Percentiles rank a stretch among this genome's conserved stretches.
These are phyloP conservation scores for Acleris laterana DNA, from an alignment of 2,888 invertebrate species.

Conservation along the genomic window DNA sequence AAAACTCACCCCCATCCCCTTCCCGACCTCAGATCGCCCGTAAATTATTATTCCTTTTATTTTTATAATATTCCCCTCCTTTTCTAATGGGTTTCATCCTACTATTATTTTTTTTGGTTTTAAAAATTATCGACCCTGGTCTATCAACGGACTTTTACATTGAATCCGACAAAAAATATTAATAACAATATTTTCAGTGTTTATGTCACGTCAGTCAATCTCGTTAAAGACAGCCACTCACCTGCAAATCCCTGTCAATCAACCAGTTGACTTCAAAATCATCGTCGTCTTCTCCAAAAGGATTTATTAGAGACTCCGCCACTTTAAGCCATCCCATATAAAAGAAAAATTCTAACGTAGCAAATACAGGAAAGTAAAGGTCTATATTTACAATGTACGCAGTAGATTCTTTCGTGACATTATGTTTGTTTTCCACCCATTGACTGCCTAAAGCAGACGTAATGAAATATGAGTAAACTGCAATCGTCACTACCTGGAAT, in stretches of 20 bases:
- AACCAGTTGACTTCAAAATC: constrained; percentile 97
- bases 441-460: constrained; percentile 95
- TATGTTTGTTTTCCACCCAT: constrained; percentile 88
- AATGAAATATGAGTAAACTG: constrained; percentile 96
- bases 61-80: too few species aligned
- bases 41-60: too few species aligned
- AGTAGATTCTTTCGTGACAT: constrained; percentile 52
- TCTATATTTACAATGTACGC: constrained; percentile 87
- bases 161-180: neutral
- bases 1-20: too few species aligned
- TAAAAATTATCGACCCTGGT: too few species aligned
- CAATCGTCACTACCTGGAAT: constrained; percentile 92
- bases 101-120: too few species aligned
- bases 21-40: too few species aligned
- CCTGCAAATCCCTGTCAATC: constrained; percentile 94
- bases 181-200: too few species aligned
- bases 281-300: constrained; percentile 96
- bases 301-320: constrained; percentile 95
- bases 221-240: constrained; percentile 52
- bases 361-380: constrained; percentile 95
- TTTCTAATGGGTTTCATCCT: too few species aligned
- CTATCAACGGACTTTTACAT: too few species aligned
- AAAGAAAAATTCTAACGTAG: constrained; percentile 93
- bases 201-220: too few species aligned
- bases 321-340: constrained; percentile 97